Base-by-base conservation (phyloP, 2,888 invertebrate species). In the Geophilus truncorum region DNA sequence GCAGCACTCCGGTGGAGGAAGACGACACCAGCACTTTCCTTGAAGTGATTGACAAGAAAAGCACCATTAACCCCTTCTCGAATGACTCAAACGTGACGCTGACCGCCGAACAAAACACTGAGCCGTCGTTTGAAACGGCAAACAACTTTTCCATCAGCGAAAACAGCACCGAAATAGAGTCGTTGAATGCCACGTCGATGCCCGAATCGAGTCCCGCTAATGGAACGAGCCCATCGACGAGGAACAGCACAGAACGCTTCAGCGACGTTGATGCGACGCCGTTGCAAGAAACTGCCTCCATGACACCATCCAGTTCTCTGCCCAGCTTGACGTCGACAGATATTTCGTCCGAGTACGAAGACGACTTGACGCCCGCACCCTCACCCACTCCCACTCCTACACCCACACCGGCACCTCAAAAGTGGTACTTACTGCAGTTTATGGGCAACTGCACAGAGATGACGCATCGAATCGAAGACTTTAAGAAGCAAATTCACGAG, bases 381-480 rank as follows among this genome's bases (percentile, higher is more conserved):
- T 9, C 45, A 15, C 32, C 9, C 32, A 4, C 32, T 9, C 9
- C 32, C 32, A 51, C 51, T 7, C 15, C 3, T 6, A 70, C 23
- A 28, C 23, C 70, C 25, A 10, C 2, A 25, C 15, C 12, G 70
- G 28, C 28, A 5, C 1, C 70, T 3, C 25, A 34, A n/a, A 77
- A 32, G n/a, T 82, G 82, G 82, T 82, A 79, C 57, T 57, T 82
- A 23, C 51, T 82, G 23, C 36, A 62, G 10, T 57, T 82, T 10
- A 77, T 45, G 15, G 79, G 82, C 34, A 82, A 82, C 30, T 82
- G 82, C 70, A 79, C 79, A 3, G 40, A 77, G 28, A 75, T 32
- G 18, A 10, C 45, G 30, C 25, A 18, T 1, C n/a, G 25, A 6
- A 45, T 45, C 77, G 57, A 45, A 28, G 25, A 77, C 7, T 77